Percentiles rank a stretch among this genome's conserved stretches.
phyloP scores from a whole-genome alignment of 2,888 invertebrate genomes.

The Pantelozetes paolii region DNA sequence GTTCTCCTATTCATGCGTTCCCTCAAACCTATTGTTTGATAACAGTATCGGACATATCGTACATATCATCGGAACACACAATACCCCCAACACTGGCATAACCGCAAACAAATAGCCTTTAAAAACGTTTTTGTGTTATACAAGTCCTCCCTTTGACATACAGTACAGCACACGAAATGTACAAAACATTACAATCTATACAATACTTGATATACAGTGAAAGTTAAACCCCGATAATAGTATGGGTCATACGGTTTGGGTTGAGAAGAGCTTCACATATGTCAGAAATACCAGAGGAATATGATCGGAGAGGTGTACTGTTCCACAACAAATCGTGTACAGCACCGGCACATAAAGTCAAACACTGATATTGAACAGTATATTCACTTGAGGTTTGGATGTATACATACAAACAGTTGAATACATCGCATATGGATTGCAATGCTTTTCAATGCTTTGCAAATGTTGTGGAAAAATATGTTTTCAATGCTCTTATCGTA shows the following conservation, averaged over 20 bases:
- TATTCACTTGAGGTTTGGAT: too few species aligned
- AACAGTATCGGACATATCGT: constrained; percentile 23
- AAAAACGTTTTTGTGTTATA: not conserved
- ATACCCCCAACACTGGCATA: constrained; percentile 10
- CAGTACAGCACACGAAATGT: not conserved
- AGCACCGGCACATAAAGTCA: constrained; percentile 19
- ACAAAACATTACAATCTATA: not conserved
- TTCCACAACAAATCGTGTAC: constrained; percentile 8
- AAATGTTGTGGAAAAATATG: constrained; percentile 6
- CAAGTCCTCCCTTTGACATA: constrained; percentile 21
- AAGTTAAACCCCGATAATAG: constrained; percentile 32
- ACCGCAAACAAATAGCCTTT: constrained; percentile 32
- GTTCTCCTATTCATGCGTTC: not conserved
- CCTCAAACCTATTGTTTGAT: not conserved
- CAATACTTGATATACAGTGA: constrained; percentile 10
- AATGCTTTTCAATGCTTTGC: not conserved
- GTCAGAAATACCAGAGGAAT: not conserved
- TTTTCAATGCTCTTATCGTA: constrained; percentile 21
- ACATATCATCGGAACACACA: constrained; percentile 3
- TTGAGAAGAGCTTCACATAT: not conserved
- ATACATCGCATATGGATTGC: too few species aligned
- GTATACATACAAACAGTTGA: constrained; percentile 3
- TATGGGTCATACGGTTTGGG: constrained; percentile 11
- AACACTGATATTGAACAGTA: not conserved
- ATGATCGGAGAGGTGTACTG: constrained; percentile 28